Conservation (phyloP, 2,888 invertebrate genomes). For the Temnothorax rugatulus region DNA sequence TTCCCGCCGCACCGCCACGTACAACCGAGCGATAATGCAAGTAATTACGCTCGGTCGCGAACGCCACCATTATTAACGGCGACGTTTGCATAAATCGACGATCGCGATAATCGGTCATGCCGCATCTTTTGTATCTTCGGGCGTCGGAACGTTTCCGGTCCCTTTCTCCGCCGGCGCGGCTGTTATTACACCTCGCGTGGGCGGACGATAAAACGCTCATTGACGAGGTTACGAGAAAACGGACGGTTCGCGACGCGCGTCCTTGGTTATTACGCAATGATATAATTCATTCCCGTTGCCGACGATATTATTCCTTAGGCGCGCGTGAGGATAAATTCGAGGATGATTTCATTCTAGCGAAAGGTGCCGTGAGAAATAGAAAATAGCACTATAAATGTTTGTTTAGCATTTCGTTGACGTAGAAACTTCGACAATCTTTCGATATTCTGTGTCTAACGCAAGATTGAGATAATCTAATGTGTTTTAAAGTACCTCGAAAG, state of each 20-base stretch:
- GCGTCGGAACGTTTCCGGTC: constrained; percentile 9
- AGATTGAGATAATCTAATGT: background rate
- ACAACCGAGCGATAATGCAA: constrained; percentile 75
- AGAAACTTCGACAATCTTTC: background rate
- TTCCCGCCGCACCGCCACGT: constrained; percentile 67
- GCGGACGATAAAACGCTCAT: constrained; percentile 15
- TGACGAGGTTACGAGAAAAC: constrained; percentile 23
- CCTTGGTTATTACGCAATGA: constrained; percentile 20
- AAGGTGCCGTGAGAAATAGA: background rate
- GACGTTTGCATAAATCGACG: constrained; percentile 77
- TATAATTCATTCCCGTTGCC: background rate
- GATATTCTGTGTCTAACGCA: background rate
- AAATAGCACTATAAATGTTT: background rate
- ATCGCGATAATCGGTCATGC: constrained; percentile 69
- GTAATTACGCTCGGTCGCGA: constrained; percentile 76
- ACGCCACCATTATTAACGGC: constrained; percentile 74
- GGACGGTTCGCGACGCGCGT: constrained; percentile 21
- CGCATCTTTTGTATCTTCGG: constrained; percentile 23
- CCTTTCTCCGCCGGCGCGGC: background rate
- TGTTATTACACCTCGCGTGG: constrained; percentile 20
- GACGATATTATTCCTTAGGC: background rate
- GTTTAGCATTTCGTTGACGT: background rate
- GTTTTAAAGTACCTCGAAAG: background rate
- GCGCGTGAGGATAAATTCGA: background rate
- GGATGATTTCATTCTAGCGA: background rate